A percentile compares a stretch with the other conserved stretches of the same genome.
phyloP scores from a whole-genome alignment of 2,888 invertebrate species.

The Peribatodes rhomboidaria region DNA sequence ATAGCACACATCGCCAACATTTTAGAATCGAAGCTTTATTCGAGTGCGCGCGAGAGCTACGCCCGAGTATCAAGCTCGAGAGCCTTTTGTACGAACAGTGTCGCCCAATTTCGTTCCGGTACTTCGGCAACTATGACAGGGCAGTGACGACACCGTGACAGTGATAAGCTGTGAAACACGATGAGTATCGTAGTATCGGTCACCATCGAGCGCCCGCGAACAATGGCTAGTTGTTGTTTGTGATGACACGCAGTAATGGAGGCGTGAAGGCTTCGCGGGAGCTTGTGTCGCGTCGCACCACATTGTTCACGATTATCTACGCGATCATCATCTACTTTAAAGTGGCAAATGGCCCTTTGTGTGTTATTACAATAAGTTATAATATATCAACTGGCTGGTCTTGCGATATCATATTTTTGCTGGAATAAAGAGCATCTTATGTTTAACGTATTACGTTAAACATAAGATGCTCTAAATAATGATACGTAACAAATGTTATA shows the following conservation, averaged over 20 bases:
- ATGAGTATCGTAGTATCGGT: not conserved
- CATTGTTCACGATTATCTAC: not conserved
- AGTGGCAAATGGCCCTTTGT: not conserved
- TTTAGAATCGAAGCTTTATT: no score
- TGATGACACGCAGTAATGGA: conserved; percentile 1
- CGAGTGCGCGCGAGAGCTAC: not conserved
- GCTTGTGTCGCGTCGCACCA: not conserved
- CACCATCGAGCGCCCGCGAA: not conserved
- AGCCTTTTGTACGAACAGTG: not conserved
- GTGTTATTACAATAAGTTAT: no score
- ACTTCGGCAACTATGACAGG: not conserved
- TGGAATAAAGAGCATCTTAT: not conserved
- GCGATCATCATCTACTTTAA: not conserved
- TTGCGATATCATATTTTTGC: no score
- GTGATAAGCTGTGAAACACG: not conserved
- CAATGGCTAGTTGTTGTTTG: not conserved
- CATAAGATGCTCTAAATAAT: no score
- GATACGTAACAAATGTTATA: no score
- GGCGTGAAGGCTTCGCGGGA: not conserved
- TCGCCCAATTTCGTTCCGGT: not conserved
- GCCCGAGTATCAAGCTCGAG: not conserved
- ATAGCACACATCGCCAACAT: no score
- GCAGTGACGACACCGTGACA: not conserved
- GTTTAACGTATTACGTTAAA: no score
- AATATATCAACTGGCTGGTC: no score